These are phyloP conservation scores for Hoplostethus atlanticus DNA, from an alignment of 2,797 vertebrate species.

Conservation along the genomic window DNA sequence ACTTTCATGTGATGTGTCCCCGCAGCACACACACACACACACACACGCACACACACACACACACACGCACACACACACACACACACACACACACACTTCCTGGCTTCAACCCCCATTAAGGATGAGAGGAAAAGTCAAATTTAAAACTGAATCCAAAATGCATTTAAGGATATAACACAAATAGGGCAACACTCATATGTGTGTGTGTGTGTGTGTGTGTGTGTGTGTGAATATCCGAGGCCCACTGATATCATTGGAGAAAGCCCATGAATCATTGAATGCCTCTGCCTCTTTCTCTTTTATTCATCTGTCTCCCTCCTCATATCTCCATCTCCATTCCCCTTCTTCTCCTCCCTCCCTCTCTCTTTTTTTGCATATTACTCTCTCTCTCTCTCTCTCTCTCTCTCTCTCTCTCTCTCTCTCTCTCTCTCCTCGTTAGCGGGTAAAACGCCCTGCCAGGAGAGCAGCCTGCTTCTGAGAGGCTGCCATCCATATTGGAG, in stretches of 20 bases:
- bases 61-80: slow-evolving; percentile 9
- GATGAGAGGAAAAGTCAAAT: slow-evolving; percentile 23
- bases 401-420: slow-evolving; percentile 6
- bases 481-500: slow-evolving; percentile 25
- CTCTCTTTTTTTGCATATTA: slow-evolving; percentile 15
- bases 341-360: slow-evolving; percentile 14
- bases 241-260: slow-evolving; percentile 43
- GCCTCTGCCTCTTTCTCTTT: slow-evolving; percentile 18
- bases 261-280: slow-evolving; percentile 60
- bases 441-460: slow-evolving; percentile 35
- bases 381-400: slow-evolving; percentile 18
- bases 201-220: slow-evolving; percentile 1
- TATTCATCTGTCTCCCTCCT: slow-evolving; percentile 25
- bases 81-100: slow-evolving; percentile 1
- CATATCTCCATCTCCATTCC: slow-evolving; percentile 7
- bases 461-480: slow-evolving; percentile 24
- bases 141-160: slow-evolving; percentile 11
- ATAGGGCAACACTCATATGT: background rate
- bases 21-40: slow-evolving; percentile 9
- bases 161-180: slow-evolving; percentile 26
- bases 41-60: slow-evolving; percentile 20
- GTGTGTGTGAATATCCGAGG: slow-evolving; percentile 7
- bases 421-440: slow-evolving; percentile 35
- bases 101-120: slow-evolving; percentile 15
- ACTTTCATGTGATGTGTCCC: slow-evolving; percentile 37